Conservation (phyloP, 2,113 vertebrate genomes). For the Taurulus bubalis region DNA sequence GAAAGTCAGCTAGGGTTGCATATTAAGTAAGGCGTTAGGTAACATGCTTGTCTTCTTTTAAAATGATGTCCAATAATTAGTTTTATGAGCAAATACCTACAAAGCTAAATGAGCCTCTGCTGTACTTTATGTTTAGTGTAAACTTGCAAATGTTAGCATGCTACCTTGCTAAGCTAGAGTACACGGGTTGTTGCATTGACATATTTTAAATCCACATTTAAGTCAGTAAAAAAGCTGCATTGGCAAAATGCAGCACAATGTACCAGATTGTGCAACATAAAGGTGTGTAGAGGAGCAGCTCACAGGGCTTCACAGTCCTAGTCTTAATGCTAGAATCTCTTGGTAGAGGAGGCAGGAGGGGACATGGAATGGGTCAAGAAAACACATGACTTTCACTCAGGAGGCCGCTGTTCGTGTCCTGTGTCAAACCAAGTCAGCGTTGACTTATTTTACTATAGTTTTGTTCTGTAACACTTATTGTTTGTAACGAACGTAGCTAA, state of each 20-base stretch:
- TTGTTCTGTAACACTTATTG: not conserved
- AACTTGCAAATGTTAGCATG: not conserved
- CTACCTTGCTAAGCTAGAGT: not conserved
- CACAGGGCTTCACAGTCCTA: too few species aligned
- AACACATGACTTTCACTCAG: too few species aligned
- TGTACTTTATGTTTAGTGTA: not conserved
- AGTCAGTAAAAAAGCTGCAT: not conserved
- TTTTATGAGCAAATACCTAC: not conserved
- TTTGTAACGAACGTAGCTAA: too few species aligned
- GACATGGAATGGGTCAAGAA: too few species aligned
- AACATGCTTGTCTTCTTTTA: not conserved
- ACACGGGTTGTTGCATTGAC: not conserved
- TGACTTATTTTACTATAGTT: not conserved
- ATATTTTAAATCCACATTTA: not conserved
- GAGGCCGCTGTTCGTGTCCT: not conserved
- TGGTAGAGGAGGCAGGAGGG: not conserved
- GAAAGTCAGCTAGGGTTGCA: too few species aligned
- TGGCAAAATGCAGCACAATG: not conserved
- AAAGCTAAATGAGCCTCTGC: not conserved
- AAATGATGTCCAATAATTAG: not conserved
- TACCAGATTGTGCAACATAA: not conserved
- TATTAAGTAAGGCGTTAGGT: not conserved
- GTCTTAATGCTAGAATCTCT: too few species aligned
- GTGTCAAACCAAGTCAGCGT: too few species aligned
- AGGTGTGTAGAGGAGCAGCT: too few species aligned